Conservation (phyloP, 2,888 invertebrate genomes). For the Conus canariensis region DNA sequence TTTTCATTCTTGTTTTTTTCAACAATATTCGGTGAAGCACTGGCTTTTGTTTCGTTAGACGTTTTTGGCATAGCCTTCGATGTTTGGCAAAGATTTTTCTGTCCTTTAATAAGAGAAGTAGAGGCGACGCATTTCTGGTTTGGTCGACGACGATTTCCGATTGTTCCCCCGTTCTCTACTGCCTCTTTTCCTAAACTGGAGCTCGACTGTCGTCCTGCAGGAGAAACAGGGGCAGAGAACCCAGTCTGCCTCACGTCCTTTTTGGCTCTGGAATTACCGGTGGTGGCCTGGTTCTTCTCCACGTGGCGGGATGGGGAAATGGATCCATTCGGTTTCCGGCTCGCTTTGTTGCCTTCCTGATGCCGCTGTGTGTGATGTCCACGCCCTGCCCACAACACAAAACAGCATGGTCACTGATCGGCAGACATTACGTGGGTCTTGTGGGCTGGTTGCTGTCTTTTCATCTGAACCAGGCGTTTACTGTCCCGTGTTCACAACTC, state of each 20-base stretch:
- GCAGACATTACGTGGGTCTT: not conserved
- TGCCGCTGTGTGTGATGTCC: not conserved
- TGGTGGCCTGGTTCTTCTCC: not conserved
- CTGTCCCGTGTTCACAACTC: not conserved
- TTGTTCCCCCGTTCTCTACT: not conserved
- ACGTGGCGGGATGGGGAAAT: not conserved
- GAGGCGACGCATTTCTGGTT: not conserved
- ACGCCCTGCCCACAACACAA: constrained; percentile 14
- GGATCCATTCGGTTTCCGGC: not conserved
- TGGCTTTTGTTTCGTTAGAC: not conserved
- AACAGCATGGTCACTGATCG: constrained; percentile 16
- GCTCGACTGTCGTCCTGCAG: not conserved
- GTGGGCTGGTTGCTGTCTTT: not conserved
- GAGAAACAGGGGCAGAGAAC: not conserved
- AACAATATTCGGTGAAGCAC: not conserved
- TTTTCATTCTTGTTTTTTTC: too few relatives aligned
- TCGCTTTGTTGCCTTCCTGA: not conserved
- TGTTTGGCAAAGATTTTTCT: not conserved
- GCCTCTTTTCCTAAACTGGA: not conserved
- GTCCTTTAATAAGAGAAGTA: not conserved
- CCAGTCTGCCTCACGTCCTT: not conserved
- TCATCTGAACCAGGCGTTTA: not conserved
- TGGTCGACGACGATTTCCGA: not conserved
- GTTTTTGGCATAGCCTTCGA: not conserved
- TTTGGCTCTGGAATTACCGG: not conserved